Conservation (phyloP, 2,113 vertebrate species). For the Muscicapa adusta region DNA sequence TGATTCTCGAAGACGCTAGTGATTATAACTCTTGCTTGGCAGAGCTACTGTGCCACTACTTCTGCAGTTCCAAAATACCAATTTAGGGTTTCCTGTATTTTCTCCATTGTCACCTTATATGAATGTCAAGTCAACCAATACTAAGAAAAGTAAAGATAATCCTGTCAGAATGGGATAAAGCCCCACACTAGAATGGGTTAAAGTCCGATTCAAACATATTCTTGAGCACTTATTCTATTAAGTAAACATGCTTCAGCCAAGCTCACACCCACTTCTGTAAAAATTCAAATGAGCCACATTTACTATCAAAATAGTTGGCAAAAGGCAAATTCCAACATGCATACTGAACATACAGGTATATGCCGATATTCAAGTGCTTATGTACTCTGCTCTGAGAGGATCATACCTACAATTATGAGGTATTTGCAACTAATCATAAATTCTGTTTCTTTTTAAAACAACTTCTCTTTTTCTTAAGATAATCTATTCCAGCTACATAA, state of each 20-base stretch:
- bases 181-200: neutral
- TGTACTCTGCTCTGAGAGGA: neutral
- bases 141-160: neutral
- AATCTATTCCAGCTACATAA: neutral
- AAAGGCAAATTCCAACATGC: conserved; percentile 39
- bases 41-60: neutral
- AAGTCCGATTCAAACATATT: neutral
- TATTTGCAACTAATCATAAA: neutral
- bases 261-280: conserved; percentile 17
- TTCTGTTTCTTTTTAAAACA: neutral
- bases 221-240: neutral
- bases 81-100: neutral
- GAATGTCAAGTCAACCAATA: neutral
- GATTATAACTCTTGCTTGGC: neutral
- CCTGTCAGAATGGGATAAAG: neutral
- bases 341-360: conserved; percentile 36
- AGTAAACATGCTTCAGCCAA: neutral
- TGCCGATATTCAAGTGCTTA: neutral
- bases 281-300: conserved; percentile 38
- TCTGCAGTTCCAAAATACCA: neutral
- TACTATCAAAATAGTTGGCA: conserved; percentile 49
- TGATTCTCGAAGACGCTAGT: neutral
- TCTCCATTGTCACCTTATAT: neutral
- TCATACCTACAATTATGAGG: neutral
- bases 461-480: neutral